phyloP scores from a whole-genome alignment of 2,888 invertebrate genomes.

The Cantharis lateralis region DNA sequence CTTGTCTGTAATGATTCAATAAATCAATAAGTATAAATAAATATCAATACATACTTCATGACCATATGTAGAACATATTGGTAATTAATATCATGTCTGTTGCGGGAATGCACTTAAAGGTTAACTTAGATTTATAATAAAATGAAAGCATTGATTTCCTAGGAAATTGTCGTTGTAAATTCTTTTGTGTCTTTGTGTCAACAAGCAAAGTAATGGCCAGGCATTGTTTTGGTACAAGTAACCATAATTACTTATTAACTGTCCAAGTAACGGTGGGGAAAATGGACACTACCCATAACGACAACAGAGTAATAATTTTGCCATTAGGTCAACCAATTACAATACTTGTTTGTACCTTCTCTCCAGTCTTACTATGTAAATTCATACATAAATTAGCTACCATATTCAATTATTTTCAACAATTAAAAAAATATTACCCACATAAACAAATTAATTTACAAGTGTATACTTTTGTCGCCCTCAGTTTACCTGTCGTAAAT shows the following conservation, averaged over 20 bases:
- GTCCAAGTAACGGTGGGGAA: slow-evolving; percentile 25
- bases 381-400: slow-evolving; percentile 46
- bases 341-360: slow-evolving; percentile 29
- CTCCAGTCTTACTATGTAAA: slow-evolving; percentile 44
- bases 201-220: neutral
- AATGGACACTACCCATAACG: slow-evolving; percentile 36
- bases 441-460: neutral
- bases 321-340: slow-evolving; percentile 40
- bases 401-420: slow-evolving; percentile 20
- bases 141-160: neutral
- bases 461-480: neutral
- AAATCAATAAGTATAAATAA: neutral
- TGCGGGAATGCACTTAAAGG: neutral
- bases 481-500: neutral
- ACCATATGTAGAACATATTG: neutral
- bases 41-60: neutral
- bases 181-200: neutral
- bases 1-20: neutral
- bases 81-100: neutral
- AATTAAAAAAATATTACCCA: neutral
- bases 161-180: neutral
- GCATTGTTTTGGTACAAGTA: neutral
- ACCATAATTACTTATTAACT: slow-evolving; percentile 21
- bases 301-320: slow-evolving; percentile 38
- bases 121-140: neutral